Evolutionary conservation across 2,113 vertebrate species (phyloP).

Genomic region (Paracanthobrama guichenoti): DNA sequence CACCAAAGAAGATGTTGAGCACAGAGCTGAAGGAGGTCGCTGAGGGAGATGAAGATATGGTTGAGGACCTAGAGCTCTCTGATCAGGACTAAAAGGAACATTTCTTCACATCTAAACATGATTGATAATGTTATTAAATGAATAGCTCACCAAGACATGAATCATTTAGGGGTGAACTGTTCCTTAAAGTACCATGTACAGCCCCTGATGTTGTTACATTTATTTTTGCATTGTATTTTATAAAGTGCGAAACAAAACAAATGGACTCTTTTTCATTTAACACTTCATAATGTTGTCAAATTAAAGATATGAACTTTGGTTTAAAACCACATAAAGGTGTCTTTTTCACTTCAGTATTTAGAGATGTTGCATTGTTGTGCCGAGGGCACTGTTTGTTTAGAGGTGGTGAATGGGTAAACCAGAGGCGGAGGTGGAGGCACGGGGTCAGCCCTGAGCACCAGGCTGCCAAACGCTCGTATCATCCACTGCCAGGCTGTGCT

Average conservation of each 20-base stretch:
- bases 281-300: background rate
- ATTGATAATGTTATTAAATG: slow-evolving; percentile 20
- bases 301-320: background rate
- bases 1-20: slow-evolving; percentile 71
- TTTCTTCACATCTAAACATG: slow-evolving; percentile 13
- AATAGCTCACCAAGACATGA: background rate
- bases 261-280: slow-evolving; percentile 1
- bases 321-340: background rate
- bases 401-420: background rate
- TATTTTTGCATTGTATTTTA: background rate
- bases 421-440: slow-evolving; percentile 47
- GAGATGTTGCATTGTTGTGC: background rate
- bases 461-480: slow-evolving; percentile 72
- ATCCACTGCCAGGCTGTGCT: slow-evolving; percentile 73
- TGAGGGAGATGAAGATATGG: slow-evolving; percentile 82
- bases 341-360: background rate
- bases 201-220: background rate
- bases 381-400: background rate
- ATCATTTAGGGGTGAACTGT: background rate
- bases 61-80: slow-evolving; percentile 88
- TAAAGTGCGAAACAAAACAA: slow-evolving; percentile 19
- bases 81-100: slow-evolving; percentile 76
- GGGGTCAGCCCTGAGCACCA: slow-evolving; percentile 65
- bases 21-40: slow-evolving; percentile 81
- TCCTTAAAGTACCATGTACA: background rate